Base-by-base conservation (phyloP, 2,797 vertebrate species). In the Chromobotia macracanthus region DNA sequence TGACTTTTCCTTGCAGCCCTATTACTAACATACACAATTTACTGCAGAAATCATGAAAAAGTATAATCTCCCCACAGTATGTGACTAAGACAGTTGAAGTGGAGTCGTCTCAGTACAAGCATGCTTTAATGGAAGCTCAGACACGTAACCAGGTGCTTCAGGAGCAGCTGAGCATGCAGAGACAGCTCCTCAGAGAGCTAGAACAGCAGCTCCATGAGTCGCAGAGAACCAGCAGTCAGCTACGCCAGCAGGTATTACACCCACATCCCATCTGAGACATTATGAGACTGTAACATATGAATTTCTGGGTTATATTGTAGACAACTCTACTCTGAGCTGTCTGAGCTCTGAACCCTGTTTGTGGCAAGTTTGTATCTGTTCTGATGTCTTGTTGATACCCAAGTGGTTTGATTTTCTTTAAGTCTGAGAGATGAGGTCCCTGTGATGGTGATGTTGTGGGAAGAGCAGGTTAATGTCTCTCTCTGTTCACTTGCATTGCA, bases 201-300 rank as follows among this genome's bases (percentile, higher is more conserved):
- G 95, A 98, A 83, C 94, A 93, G 46, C 96, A 98, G 89, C 94
- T 99, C 28, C 95, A 96, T 72, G 94, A 89, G 46, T 96, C 96
- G 0, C 95, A 97, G 77, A 94, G 95, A 86, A 94, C 86, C 0
- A 93, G 90, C 0, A 75, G 92, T 0, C 95, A 97, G 88, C 95
- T 98, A 51, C 89, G 94, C 67, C 94, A 95, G 0, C 97, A 98
- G 97, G 97, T 97, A 83, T 64, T 35, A 50, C 58, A 38, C 13
- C 1, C 16, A 8, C 46, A 28, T 16, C 41, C 9, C 41, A 44
- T 44, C 10, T 44, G 1, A 16, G 1, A 60, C 25, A 60, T 60
- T 60, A 5, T 11, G 51, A 60, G 50, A 18, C 50, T 50, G 18
- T 15, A 5, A 4, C 48, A 16, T 50, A 18, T 18, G 3, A 7